Percentiles rank a stretch among this genome's conserved stretches.
Evolutionary conservation across 2,797 vertebrate species (phyloP).

Genomic region (Buceros bicornis): DNA sequence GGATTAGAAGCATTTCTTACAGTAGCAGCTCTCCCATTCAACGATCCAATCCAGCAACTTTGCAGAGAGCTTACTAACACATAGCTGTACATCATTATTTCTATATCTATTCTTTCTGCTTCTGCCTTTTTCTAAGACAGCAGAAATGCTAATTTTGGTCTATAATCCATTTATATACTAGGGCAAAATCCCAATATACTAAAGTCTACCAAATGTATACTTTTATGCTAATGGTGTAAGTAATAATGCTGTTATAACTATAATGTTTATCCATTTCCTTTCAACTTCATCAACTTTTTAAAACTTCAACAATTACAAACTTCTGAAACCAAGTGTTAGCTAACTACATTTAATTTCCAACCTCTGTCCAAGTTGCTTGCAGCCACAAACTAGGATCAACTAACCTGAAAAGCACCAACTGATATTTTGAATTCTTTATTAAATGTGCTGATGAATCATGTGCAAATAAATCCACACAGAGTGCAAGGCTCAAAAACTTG

Average conservation of each 20-base stretch:
- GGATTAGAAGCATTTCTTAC: not conserved
- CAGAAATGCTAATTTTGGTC: not conserved
- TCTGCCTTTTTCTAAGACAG: not conserved
- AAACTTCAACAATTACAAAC: not conserved
- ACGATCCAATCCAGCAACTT: not conserved
- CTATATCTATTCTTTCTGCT: not conserved
- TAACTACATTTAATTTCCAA: not conserved
- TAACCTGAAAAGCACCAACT: not conserved
- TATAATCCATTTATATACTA: not conserved
- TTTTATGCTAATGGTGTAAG: not conserved
- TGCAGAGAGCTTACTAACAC: not conserved
- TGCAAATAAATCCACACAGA: not conserved
- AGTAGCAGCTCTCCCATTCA: not conserved
- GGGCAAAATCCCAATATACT: not conserved
- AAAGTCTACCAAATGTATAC: not conserved
- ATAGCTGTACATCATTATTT: not conserved
- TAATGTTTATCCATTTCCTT: not conserved
- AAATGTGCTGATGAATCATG: accelerated
- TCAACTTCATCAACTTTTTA: not conserved
- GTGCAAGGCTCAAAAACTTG: not conserved
- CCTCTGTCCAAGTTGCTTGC: accelerated
- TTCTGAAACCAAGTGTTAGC: not conserved
- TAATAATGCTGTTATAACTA: not conserved
- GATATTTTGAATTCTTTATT: not conserved
- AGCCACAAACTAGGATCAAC: not conserved